Percentiles rank a stretch among this genome's conserved stretches.
Conservation (phyloP, 2,888 invertebrate species). For the Archips crataeganus region DNA sequence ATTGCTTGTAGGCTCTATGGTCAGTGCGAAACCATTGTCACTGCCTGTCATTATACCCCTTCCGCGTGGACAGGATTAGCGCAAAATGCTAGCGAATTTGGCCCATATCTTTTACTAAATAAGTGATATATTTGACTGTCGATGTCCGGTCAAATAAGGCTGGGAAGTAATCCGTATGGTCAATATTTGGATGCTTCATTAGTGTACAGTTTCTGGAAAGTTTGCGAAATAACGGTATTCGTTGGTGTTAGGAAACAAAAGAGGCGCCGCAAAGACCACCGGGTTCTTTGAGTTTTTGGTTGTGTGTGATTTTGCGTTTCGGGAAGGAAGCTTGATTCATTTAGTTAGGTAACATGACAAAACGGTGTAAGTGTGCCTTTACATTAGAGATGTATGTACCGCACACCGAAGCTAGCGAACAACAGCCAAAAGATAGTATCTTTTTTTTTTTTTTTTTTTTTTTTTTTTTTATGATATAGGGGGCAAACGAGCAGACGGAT, state of each 20-base stretch:
- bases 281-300: too few species aligned
- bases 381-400: too few species aligned
- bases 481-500: too few species aligned
- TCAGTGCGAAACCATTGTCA: conserved; percentile 53
- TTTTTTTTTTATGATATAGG: too few species aligned
- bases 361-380: too few species aligned
- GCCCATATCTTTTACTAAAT: conserved; percentile 7
- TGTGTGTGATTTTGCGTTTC: too few species aligned
- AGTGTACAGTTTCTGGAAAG: conserved; percentile 29
- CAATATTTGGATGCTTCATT: conserved; percentile 37
- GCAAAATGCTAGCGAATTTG: conserved; percentile 17
- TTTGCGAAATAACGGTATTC: conserved; percentile 25
- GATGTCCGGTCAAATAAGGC: conserved; percentile 42
- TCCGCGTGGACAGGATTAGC: conserved; percentile 54
- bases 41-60: conserved; percentile 49
- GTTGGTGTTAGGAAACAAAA: conserved; percentile 15
- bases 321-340: too few species aligned
- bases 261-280: neutral
- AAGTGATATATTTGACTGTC: conserved; percentile 25
- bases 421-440: neutral
- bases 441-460: too few species aligned
- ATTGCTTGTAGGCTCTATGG: conserved; percentile 43
- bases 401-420: neutral
- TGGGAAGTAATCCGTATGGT: conserved; percentile 29
- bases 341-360: too few species aligned